A percentile compares a stretch with the other conserved stretches of the same genome.
These are phyloP conservation scores for Amphilophus citrinellus DNA, from an alignment of 2,113 vertebrate species.

Conservation along the genomic window DNA sequence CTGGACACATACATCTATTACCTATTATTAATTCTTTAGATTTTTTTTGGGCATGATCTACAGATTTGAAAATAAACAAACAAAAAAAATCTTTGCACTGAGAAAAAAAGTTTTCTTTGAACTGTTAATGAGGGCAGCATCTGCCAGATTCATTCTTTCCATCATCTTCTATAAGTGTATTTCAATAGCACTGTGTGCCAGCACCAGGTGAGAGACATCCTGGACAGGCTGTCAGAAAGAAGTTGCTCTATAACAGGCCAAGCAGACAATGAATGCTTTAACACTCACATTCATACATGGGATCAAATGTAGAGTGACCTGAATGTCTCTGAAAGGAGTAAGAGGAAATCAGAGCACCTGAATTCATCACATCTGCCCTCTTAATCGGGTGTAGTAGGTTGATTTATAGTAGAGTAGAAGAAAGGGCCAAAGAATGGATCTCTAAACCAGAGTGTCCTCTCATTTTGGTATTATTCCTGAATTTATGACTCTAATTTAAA, in stretches of 20 bases:
- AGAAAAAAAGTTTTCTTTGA: not conserved
- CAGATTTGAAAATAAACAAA: not conserved
- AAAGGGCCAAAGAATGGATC: not conserved
- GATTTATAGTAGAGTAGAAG: not conserved
- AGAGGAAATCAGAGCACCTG: not conserved
- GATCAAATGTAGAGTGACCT: not conserved
- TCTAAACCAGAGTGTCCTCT: not conserved
- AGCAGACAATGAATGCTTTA: not conserved
- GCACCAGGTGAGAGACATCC: not conserved
- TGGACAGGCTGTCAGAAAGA: not conserved
- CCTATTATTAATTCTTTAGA: not conserved
- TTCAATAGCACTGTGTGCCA: not conserved
- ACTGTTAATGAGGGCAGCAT: not conserved
- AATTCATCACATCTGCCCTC: not conserved
- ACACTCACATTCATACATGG: not conserved
- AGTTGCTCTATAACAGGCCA: not conserved
- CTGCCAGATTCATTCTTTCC: not conserved
- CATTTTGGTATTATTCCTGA: not conserved
- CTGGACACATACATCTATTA: not conserved
- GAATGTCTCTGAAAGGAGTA: not conserved
- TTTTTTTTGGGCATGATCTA: not conserved
- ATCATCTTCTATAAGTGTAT: not conserved
- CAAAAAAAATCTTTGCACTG: not conserved
- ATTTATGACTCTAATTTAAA: constrained; percentile 24
- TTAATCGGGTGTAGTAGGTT: not conserved